Evolutionary conservation across 2,797 vertebrate genomes (phyloP), one percentile per base, ranked within the genome.

Genomic region (Smutsia gigantea): DNA sequence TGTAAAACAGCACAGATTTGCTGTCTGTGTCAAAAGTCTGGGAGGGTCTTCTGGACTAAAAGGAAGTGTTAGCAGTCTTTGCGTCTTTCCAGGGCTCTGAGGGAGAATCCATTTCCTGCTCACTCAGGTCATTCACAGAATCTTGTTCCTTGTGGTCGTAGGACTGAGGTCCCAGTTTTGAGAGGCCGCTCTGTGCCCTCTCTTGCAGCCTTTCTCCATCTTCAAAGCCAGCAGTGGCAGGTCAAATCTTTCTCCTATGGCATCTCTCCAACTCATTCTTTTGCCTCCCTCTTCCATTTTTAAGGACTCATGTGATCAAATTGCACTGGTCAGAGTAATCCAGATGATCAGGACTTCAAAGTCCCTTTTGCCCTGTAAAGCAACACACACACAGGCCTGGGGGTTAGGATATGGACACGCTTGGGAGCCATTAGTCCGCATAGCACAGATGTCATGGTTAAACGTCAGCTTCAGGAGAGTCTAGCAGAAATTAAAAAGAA

Each of bases 231-330:
- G 29, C n/a, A 27, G 9, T 19, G 15, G 9, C 69, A 68, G 34
- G 79, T 39, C 53, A 51, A 31, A 51, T 34, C 55, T 27, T 90
- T 51, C 27, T 15, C 39, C 0, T 5, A 0, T 34, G 29, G 6
- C 39, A 19, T 23, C 13, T 5, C 14, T 66, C 34, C 5, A 3
- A 7, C 39, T 59, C 1, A 5, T 23, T 37, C 4, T 6, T 23
- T 19, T 51, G 13, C 18, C 25, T 49, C 21, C 37, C 21, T 31
- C 49, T 61, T 27, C 27, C 39, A 8, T 34, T 68, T 64, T 31
- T 71, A 42, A 46, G 61, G 64, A 63, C 17, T 55, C 0, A 0
- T 12, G 13, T n/a, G 13, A 37, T 57, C 81, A 61, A 0, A 27
- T 1, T 4, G 27, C 39, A 25, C 8, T 25, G 34, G 49, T 7